These are phyloP conservation scores for Cephus sareptanus DNA, from an alignment of 2,888 invertebrate genomes.

Conservation along the genomic window DNA sequence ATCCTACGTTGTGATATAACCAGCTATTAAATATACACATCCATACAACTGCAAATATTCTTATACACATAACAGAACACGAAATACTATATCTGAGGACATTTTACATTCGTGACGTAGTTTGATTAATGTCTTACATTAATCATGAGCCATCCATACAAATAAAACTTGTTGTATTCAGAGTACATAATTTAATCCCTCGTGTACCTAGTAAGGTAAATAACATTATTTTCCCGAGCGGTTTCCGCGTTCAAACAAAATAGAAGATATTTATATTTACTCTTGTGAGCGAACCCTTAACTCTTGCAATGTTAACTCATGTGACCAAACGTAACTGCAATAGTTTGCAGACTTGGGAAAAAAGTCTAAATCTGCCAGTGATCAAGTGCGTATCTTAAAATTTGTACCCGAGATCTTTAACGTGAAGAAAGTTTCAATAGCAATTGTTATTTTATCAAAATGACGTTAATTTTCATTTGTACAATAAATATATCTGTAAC, in stretches of 20 bases:
- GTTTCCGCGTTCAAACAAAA: background rate
- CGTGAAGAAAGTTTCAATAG: too few relatives aligned
- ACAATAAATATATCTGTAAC: too few relatives aligned
- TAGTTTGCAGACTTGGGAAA: background rate
- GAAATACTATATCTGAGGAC: background rate
- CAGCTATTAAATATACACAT: background rate
- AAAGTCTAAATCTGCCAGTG: background rate
- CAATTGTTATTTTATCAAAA: too few relatives aligned
- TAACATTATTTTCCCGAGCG: background rate
- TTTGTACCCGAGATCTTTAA: background rate
- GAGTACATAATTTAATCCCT: background rate
- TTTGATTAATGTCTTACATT: background rate
- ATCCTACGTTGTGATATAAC: background rate
- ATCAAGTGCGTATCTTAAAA: background rate
- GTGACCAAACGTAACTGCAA: background rate
- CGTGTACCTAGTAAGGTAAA: background rate
- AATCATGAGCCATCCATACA: background rate
- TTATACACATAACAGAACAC: background rate
- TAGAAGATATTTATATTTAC: background rate
- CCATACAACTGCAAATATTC: background rate
- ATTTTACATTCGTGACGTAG: background rate
- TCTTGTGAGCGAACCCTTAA: background rate
- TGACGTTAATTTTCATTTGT: too few relatives aligned
- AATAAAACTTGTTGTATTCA: background rate
- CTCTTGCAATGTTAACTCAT: background rate